These are phyloP conservation scores for Microctenopoma stevenorrisi DNA, from an alignment of 2,797 vertebrate genomes.

Conservation along the genomic window DNA sequence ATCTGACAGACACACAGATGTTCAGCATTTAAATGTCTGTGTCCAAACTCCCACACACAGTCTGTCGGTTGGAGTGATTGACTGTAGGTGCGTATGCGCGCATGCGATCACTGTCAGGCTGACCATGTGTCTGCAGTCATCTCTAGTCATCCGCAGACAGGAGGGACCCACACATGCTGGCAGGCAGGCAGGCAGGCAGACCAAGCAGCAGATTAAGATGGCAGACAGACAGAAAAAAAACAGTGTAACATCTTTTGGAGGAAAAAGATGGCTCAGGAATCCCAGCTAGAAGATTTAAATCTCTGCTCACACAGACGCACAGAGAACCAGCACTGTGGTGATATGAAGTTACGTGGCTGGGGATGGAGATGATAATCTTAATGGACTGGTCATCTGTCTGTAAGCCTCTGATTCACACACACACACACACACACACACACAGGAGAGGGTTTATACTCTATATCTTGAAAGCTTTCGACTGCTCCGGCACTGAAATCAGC, in stretches of 20 bases:
- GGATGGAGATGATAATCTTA: constrained; percentile 80
- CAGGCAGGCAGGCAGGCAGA: constrained; percentile 45
- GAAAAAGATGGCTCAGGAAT: constrained; percentile 49
- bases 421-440: constrained; percentile 35
- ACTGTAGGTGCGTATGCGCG: constrained; percentile 52
- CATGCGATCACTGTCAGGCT: constrained; percentile 58
- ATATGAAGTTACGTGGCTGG: constrained; percentile 66
- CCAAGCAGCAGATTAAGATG: constrained; percentile 54
- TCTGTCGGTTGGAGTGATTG: constrained; percentile 64
- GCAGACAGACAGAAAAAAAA: constrained; percentile 49
- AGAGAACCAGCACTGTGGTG: constrained; percentile 32
- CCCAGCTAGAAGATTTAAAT: constrained; percentile 72
- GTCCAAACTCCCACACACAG: constrained; percentile 57
- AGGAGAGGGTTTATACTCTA: constrained; percentile 55
- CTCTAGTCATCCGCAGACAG: constrained; percentile 50
- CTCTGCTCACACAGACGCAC: constrained; percentile 52
- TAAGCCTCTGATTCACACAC: constrained; percentile 65
- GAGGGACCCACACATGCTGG: constrained; percentile 39
- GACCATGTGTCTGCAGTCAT: constrained; percentile 72
- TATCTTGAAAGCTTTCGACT: constrained; percentile 71
- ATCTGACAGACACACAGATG: constrained; percentile 63
- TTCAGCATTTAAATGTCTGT: constrained; percentile 63
- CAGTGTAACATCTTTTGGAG: constrained; percentile 54
- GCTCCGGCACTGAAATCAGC: constrained; percentile 72
- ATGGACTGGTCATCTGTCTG: constrained; percentile 77